These are phyloP conservation scores for Mugil cephalus DNA, from an alignment of 2,113 vertebrate species.

Conservation along the genomic window DNA sequence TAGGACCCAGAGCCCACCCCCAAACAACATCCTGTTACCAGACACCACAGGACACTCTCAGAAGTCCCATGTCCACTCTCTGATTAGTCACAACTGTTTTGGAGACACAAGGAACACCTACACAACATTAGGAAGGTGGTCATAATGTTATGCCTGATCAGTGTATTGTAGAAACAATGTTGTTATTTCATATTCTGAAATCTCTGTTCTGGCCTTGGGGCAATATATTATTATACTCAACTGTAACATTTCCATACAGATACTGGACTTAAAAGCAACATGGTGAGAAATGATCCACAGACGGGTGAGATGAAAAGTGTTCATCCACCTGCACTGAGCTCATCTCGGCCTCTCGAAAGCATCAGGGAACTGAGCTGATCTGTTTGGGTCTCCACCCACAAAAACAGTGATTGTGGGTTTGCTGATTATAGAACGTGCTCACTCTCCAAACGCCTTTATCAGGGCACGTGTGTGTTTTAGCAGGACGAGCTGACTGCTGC, in stretches of 20 bases:
- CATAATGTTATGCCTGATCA: no score
- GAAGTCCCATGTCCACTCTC: no score
- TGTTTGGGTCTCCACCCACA: slow-evolving; percentile 28
- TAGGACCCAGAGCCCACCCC: no score
- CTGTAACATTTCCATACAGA: no score
- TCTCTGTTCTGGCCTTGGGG: no score
- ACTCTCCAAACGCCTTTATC: slow-evolving; percentile 25
- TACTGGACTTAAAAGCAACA: not conserved
- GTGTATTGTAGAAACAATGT: no score
- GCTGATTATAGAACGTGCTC: slow-evolving; percentile 40
- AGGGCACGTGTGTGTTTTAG: not conserved
- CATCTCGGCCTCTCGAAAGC: slow-evolving; percentile 21
- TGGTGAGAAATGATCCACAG: not conserved
- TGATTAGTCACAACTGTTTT: no score
- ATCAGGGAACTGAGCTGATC: slow-evolving; percentile 24
- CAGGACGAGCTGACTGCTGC: not conserved
- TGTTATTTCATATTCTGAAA: not conserved
- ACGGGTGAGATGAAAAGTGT: not conserved
- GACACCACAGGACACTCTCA: no score
- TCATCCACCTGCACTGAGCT: not conserved
- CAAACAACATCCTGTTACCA: no score
- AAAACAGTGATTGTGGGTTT: slow-evolving; percentile 14
- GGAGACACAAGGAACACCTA: no score
- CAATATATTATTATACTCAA: no score
- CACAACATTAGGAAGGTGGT: no score